Evolutionary conservation across 1,140 invertebrate species (phyloP).

Genomic region (Pentalonia nigronervosa): DNA sequence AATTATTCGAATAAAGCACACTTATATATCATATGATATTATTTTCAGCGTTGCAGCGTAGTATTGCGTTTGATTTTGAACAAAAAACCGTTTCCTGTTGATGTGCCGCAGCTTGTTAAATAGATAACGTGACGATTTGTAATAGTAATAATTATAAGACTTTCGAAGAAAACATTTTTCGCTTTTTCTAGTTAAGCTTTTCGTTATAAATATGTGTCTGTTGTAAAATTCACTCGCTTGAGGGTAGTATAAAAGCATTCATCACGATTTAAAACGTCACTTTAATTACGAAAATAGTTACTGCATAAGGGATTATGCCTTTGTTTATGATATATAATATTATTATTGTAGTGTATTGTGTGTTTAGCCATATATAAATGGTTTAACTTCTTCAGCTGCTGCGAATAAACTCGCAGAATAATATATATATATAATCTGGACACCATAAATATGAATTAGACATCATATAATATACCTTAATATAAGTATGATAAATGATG

Average conservation of each 20-base stretch:
- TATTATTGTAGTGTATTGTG: neutral
- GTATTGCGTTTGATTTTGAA: neutral
- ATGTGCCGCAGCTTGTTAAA: neutral
- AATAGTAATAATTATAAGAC: neutral
- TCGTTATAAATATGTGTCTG: neutral
- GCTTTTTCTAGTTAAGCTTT: neutral
- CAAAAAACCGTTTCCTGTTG: neutral
- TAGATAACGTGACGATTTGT: neutral
- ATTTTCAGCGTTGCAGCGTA: neutral
- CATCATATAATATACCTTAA: neutral
- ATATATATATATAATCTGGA: neutral
- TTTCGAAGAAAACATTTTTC: neutral
- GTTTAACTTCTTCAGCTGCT: neutral
- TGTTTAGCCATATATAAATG: neutral
- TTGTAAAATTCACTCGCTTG: neutral
- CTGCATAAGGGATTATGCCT: neutral
- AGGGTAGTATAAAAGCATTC: neutral
- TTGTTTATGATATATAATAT: neutral
- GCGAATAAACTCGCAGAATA: neutral
- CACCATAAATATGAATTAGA: neutral
- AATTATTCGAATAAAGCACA: neutral
- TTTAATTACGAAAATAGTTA: neutral
- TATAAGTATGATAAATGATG: neutral
- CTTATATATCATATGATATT: neutral
- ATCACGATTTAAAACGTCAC: neutral